phyloP scores from a whole-genome alignment of 2,888 invertebrate genomes.

The Apoderus coryli region DNA sequence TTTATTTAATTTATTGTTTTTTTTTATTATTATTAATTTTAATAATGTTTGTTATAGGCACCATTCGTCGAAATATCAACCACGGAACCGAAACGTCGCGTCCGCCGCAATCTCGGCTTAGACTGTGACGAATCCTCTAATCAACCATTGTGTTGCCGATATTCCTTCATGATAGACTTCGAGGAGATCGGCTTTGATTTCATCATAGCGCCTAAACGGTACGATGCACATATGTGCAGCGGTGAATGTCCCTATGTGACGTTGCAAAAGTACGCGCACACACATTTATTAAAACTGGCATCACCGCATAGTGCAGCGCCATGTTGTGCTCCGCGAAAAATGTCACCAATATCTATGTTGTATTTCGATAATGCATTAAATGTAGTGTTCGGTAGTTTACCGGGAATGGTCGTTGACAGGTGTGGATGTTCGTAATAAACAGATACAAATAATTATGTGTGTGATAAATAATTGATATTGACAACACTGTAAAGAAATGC shows the following conservation, averaged over 20 bases:
- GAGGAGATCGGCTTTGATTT: constrained; percentile 95
- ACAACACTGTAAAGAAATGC: no score
- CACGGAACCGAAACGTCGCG: constrained; percentile 44
- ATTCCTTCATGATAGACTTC: constrained; percentile 87
- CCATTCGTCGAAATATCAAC: constrained; percentile 46
- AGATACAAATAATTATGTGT: no score
- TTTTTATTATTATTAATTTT: no score
- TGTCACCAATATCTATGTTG: constrained; percentile 79
- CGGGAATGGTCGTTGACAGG: constrained; percentile 88
- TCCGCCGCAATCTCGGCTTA: constrained; percentile 63
- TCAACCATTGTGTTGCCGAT: constrained; percentile 84
- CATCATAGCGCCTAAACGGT: constrained; percentile 89
- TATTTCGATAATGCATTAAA: constrained; percentile 83
- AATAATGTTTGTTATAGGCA: constrained; percentile 32
- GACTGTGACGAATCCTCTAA: constrained; percentile 65
- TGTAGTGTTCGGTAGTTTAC: constrained; percentile 75
- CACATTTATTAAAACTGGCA: constrained; percentile 73
- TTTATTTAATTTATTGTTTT: no score
- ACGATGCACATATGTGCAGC: constrained; percentile 91
- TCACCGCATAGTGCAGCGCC: constrained; percentile 66
- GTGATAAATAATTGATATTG: no score
- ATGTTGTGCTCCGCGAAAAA: constrained; percentile 83
- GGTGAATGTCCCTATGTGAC: constrained; percentile 88
- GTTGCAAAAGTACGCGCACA: constrained; percentile 74
- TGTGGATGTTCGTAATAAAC: constrained; percentile 76